Evolutionary conservation across 2,113 vertebrate species (phyloP).

Genomic region (Menura novaehollandiae): DNA sequence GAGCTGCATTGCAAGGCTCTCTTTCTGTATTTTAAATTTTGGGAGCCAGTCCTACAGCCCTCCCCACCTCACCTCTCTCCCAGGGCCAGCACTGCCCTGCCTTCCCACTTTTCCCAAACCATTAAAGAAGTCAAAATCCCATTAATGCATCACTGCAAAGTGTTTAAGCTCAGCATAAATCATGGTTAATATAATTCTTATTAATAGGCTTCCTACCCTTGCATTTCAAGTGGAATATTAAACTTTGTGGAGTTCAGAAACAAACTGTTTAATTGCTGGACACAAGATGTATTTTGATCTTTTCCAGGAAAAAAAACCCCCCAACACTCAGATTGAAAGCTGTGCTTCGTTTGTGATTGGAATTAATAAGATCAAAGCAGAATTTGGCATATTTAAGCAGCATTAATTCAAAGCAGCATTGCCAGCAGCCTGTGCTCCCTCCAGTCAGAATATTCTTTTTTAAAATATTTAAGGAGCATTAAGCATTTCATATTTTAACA

Average conservation of each 20-base stretch:
- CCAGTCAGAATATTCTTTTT: background rate
- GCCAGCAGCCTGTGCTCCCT: background rate
- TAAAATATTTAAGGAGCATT: background rate
- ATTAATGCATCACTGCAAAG: background rate
- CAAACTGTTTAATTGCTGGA: conserved; percentile 44
- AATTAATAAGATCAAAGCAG: conserved; percentile 54
- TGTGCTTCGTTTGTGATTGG: background rate
- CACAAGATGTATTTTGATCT: conserved; percentile 26
- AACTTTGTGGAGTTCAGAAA: conserved; percentile 1
- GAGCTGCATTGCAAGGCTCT: background rate
- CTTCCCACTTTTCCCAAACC: background rate
- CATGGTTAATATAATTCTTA: background rate
- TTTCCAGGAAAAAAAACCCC: background rate
- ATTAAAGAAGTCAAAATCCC: background rate
- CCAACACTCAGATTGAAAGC: background rate
- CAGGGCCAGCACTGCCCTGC: background rate
- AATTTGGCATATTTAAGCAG: background rate
- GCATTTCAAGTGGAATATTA: background rate
- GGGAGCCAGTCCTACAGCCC: accelerated
- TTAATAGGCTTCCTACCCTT: background rate
- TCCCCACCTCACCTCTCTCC: background rate
- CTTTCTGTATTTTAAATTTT: accelerated
- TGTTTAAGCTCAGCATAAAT: background rate
- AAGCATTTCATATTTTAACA: background rate
- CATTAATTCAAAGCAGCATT: background rate